Conservation (phyloP, 1,140 invertebrate genomes). For the Aphelenchoides besseyi region DNA sequence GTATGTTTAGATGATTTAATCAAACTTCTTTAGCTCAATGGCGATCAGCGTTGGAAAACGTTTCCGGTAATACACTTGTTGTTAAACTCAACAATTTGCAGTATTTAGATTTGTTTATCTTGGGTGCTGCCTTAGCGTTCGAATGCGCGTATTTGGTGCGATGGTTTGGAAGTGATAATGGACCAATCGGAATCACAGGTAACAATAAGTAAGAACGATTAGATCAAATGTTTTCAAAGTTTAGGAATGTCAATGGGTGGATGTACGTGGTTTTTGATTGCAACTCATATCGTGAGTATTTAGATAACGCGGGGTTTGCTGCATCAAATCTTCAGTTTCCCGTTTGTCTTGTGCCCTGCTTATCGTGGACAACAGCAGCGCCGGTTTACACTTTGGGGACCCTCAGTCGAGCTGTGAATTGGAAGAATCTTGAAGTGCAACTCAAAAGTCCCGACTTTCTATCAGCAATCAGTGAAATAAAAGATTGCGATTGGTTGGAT, state of each 20-base stretch:
- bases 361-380: constrained; percentile 94
- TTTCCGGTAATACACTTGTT: no score
- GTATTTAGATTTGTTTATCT: constrained; percentile 97
- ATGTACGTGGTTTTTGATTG: no score
- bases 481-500: constrained; percentile 57
- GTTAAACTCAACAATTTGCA: no score
- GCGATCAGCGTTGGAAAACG: constrained; percentile 85
- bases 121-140: constrained; percentile 92
- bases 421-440: constrained; percentile 82
- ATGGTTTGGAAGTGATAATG: constrained; percentile 80
- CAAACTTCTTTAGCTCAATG: constrained; percentile 66
- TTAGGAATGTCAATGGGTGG: constrained; percentile 99
- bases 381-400: constrained; percentile 91
- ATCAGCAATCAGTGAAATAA: constrained; percentile 58
- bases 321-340: constrained; percentile 91
- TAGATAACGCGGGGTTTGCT: constrained; percentile 96
- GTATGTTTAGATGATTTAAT: constrained; percentile 59
- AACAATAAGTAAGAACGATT: not conserved
- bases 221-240: no score
- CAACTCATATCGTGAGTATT: no score
- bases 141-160: constrained; percentile 86
- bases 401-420: constrained; percentile 88
- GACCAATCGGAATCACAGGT: constrained; percentile 72
- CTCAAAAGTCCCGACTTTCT: constrained; percentile 73
- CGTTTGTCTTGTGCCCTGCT: constrained; percentile 83